phyloP scores from a whole-genome alignment of 1,140 invertebrate species.

The Tachypleus tridentatus region DNA sequence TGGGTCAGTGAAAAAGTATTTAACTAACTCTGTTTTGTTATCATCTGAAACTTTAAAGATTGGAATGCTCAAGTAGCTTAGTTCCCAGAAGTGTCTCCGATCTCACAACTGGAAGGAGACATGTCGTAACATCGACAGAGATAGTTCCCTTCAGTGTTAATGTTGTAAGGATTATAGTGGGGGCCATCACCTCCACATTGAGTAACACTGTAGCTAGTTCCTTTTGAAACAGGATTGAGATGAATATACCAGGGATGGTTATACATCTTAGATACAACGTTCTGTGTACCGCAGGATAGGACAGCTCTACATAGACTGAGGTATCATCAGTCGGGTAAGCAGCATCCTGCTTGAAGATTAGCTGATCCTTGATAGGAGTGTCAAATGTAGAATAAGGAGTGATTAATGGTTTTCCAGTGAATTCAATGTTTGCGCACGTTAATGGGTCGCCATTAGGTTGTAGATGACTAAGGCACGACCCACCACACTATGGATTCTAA shows the following conservation, averaged over 20 bases:
- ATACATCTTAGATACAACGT: constrained; percentile 35
- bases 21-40: constrained; percentile 12
- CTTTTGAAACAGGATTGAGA: constrained; percentile 39
- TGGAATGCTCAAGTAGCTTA: constrained; percentile 64
- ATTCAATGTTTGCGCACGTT: constrained; percentile 40
- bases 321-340: constrained; percentile 72
- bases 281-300: constrained; percentile 30
- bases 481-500: constrained; percentile 60
- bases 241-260: constrained; percentile 57
- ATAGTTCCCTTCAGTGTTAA: constrained; percentile 32
- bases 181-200: constrained; percentile 63
- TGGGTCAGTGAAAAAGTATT: constrained; percentile 50
- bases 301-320: constrained; percentile 35
- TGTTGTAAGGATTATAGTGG: constrained; percentile 67
- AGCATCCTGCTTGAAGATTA: constrained; percentile 65
- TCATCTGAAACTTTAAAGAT: constrained; percentile 18
- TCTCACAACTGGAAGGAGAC: constrained; percentile 75
- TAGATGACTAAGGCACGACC: constrained; percentile 73
- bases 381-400: constrained; percentile 40
- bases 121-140: constrained; percentile 25
- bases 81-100: constrained; percentile 76
- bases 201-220: constrained; percentile 35
- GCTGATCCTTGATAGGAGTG: constrained; percentile 77
- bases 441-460: constrained; percentile 31
- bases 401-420: constrained; percentile 22